phyloP scores from a whole-genome alignment of 2,797 vertebrate genomes.

The Hipposideros larvatus region DNA sequence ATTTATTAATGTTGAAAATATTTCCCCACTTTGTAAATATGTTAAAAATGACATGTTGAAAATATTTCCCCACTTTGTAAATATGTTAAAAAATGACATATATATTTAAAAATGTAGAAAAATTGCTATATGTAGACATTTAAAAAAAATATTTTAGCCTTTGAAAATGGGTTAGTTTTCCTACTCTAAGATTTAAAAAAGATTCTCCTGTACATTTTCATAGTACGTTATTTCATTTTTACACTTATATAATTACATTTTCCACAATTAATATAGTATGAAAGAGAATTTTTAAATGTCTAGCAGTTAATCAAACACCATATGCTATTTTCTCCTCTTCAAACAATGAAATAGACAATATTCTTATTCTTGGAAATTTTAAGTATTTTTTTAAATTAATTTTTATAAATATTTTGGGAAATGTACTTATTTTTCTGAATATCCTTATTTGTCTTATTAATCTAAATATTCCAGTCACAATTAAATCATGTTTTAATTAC shows the following conservation, averaged over 20 bases:
- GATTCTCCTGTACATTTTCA: conserved; percentile 48
- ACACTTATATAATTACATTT: not conserved
- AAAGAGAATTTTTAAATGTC: conserved; percentile 26
- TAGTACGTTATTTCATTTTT: conserved; percentile 34
- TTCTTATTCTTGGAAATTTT: not conserved
- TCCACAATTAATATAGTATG: conserved; percentile 26
- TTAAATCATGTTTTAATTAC: not conserved
- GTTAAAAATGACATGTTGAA: not conserved
- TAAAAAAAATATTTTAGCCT: not conserved
- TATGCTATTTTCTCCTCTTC: not conserved
- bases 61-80: too few relatives aligned
- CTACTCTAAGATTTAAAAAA: conserved; percentile 30
- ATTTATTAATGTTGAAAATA: conserved; percentile 6
- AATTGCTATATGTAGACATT: not conserved
- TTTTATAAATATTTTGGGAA: not conserved
- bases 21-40: not conserved
- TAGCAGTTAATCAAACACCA: not conserved
- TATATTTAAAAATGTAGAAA: not conserved
- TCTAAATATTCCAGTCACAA: not conserved
- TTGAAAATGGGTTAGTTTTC: conserved; percentile 23
- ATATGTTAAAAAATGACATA: not conserved
- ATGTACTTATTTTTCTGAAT: not conserved
- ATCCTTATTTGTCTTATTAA: not conserved
- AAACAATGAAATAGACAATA: not conserved
- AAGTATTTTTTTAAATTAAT: conserved; percentile 6